phyloP scores from a whole-genome alignment of 2,888 invertebrate genomes.

The Drosophila colorata region DNA sequence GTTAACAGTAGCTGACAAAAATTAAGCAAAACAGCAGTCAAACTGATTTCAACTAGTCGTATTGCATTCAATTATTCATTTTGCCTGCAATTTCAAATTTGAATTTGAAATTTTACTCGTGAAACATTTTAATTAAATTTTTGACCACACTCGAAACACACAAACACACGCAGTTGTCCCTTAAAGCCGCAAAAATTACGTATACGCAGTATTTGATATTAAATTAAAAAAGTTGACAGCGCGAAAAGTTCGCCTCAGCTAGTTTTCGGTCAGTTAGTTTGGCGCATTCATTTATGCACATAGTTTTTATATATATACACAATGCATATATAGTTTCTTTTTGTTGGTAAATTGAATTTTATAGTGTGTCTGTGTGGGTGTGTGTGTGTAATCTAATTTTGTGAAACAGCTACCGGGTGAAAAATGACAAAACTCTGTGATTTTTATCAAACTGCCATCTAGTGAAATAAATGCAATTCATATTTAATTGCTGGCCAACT shows the following conservation, averaged over 20 bases:
- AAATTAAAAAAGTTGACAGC: slow-evolving; percentile 70
- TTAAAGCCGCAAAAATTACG: slow-evolving; percentile 74
- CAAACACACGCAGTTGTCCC: slow-evolving; percentile 33
- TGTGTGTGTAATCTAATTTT: slow-evolving; percentile 39
- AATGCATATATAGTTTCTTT: not conserved
- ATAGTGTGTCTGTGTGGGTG: slow-evolving; percentile 11
- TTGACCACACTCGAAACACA: slow-evolving; percentile 39
- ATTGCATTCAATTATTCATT: slow-evolving; percentile 73
- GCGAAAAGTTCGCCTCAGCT: slow-evolving; percentile 50
- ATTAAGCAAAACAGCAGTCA: slow-evolving; percentile 51
- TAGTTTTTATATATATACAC: slow-evolving; percentile 9
- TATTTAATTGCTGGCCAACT: slow-evolving; percentile 31
- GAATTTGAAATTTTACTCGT: slow-evolving; percentile 59
- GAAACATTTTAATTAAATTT: slow-evolving; percentile 77
- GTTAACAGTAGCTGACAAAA: slow-evolving; percentile 40
- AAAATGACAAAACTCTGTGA: slow-evolving; percentile 39
- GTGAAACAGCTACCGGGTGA: slow-evolving; percentile 23
- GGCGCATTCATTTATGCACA: slow-evolving; percentile 33
- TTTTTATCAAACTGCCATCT: slow-evolving; percentile 28
- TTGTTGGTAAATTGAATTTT: slow-evolving; percentile 45
- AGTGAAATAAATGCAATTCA: slow-evolving; percentile 29
- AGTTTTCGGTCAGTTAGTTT: slow-evolving; percentile 54
- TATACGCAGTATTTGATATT: slow-evolving; percentile 70
- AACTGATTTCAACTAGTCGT: slow-evolving; percentile 48
- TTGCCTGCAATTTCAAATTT: slow-evolving; percentile 64